Conservation (phyloP, 2,113 vertebrate species). For the Spilogale gracilis region DNA sequence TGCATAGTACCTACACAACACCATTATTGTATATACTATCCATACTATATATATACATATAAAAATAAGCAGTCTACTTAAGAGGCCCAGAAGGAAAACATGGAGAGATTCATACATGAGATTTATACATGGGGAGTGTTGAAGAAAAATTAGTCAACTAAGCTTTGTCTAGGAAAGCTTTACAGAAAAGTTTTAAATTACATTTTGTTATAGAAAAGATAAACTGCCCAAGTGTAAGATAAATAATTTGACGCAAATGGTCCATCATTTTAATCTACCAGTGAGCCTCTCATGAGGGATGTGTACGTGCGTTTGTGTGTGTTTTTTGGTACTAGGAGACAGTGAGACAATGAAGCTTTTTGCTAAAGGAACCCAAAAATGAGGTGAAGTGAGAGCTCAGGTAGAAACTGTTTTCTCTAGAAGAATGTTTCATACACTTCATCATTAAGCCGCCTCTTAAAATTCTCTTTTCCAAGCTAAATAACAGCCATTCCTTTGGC, state of each 20-base stretch:
- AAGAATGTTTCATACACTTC: not conserved
- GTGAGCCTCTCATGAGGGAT: not conserved
- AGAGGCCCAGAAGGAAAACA: not conserved
- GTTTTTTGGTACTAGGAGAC: not conserved
- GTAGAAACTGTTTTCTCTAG: not conserved
- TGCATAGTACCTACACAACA: not conserved
- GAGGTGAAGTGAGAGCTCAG: not conserved
- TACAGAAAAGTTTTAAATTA: slow-evolving; percentile 26
- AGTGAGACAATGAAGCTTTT: not conserved
- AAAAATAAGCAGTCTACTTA: not conserved
- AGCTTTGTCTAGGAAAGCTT: not conserved
- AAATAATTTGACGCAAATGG: not conserved
- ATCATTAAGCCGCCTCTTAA: not conserved
- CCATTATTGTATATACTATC: not conserved
- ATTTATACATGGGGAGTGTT: not conserved
- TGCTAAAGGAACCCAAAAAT: not conserved
- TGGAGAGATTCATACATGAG: not conserved
- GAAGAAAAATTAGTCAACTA: not conserved
- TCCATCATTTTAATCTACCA: not conserved
- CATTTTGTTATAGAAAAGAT: slow-evolving; percentile 8
- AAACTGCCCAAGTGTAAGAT: not conserved
- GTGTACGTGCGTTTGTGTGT: not conserved
- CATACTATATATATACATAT: not conserved
- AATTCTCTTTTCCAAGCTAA: slow-evolving; percentile 37
- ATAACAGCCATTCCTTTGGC: not conserved